Evolutionary conservation across 2,888 invertebrate species (phyloP).

Genomic region (Lasioglossum malachurum): DNA sequence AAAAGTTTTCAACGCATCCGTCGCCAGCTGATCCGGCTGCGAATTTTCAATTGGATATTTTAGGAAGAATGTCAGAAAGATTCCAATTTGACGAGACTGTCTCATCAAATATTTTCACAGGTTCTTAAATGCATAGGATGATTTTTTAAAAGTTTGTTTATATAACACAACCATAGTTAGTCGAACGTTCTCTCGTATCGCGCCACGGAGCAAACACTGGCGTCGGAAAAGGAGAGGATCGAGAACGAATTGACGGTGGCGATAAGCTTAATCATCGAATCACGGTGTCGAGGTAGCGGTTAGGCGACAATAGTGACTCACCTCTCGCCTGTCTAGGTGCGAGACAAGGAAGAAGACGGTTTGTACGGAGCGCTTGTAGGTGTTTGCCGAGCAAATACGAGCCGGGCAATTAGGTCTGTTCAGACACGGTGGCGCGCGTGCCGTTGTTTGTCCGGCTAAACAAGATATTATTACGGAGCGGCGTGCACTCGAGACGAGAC

Average conservation of each 20-base stretch:
- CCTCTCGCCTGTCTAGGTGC: background rate
- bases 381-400: slow-evolving; percentile 75
- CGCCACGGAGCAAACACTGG: background rate
- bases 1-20: background rate
- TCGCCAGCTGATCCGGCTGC: too few relatives aligned
- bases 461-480: slow-evolving; percentile 78
- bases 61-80: too few relatives aligned
- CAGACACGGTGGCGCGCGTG: slow-evolving; percentile 75
- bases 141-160: too few relatives aligned
- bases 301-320: slow-evolving; percentile 15
- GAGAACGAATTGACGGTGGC: background rate
- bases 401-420: slow-evolving; percentile 72
- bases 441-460: slow-evolving; percentile 83
- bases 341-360: slow-evolving; percentile 39
- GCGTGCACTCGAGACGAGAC: slow-evolving; percentile 49
- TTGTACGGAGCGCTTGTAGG: slow-evolving; percentile 50
- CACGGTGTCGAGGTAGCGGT: slow-evolving; percentile 14
- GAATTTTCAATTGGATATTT: too few relatives aligned
- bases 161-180: too few relatives aligned
- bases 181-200: background rate
- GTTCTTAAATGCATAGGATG: too few relatives aligned
- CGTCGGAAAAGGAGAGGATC: background rate
- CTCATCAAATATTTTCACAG: too few relatives aligned
- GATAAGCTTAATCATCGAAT: background rate
- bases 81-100: too few relatives aligned